phyloP scores from a whole-genome alignment of 2,888 invertebrate species.

The Nemoura dubitans region DNA sequence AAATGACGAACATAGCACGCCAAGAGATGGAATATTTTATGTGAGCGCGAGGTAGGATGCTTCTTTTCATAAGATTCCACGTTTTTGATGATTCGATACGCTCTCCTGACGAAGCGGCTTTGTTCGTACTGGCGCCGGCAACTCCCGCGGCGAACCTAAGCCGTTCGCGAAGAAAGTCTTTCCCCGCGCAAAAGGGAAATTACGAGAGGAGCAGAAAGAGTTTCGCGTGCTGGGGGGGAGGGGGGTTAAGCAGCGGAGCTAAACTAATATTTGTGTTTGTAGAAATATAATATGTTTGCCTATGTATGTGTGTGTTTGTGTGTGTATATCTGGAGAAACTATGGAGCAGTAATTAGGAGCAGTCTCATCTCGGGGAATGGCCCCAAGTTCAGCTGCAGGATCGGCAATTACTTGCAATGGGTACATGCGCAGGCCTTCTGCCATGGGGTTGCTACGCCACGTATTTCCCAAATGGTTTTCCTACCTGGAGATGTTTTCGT shows the following conservation, averaged over 20 bases:
- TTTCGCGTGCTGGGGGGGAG: too few relatives aligned
- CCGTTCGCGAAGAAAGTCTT: not conserved
- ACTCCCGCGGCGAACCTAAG: not conserved
- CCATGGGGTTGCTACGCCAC: not conserved
- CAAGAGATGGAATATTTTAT: slow-evolving; percentile 16
- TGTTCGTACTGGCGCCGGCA: not conserved
- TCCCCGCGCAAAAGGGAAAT: not conserved
- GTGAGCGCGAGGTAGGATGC: not conserved
- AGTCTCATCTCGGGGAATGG: not conserved
- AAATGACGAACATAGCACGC: not conserved
- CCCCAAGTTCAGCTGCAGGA: not conserved
- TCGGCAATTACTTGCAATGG: slow-evolving; percentile 5
- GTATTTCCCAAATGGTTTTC: not conserved
- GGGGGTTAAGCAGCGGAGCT: not conserved
- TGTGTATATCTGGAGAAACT: not conserved
- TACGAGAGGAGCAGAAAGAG: not conserved
- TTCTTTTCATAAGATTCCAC: not conserved
- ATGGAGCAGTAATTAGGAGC: not conserved
- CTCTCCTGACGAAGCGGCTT: not conserved
- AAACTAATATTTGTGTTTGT: slow-evolving; percentile 12
- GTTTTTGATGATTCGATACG: slow-evolving; percentile 7
- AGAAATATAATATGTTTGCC: not conserved
- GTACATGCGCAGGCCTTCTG: not conserved
- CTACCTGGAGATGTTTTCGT: not conserved
- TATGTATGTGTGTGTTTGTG: not conserved